Evolutionary conservation across 2,113 vertebrate genomes (phyloP).

Genomic region (Spea multiplicata): DNA sequence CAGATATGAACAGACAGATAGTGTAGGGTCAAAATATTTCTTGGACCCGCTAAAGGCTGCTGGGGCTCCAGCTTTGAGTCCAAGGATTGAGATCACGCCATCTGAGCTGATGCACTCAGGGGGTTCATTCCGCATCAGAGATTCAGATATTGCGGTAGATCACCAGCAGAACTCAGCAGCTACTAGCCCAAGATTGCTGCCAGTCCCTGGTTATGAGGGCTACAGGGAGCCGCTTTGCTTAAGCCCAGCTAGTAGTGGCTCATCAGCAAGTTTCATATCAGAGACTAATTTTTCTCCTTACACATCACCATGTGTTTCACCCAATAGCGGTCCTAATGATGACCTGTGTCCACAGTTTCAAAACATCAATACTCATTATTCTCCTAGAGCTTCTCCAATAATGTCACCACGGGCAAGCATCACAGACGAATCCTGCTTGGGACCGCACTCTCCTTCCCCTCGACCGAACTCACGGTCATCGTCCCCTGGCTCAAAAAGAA

Average conservation of each 20-base stretch:
- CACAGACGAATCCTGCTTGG: constrained; percentile 83
- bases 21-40: constrained; percentile 79
- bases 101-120: constrained; percentile 90
- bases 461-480: constrained; percentile 86
- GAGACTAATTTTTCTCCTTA: constrained; percentile 92
- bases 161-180: constrained; percentile 71
- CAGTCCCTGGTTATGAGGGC: constrained; percentile 88
- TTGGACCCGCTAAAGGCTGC: constrained; percentile 71
- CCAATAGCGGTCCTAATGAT: constrained; percentile 84
- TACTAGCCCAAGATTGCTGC: constrained; percentile 84
- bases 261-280: constrained; percentile 97
- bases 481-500: constrained; percentile 93
- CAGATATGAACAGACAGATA: constrained; percentile 79
- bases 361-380: constrained; percentile 93
- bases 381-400: constrained; percentile 89
- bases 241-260: constrained; percentile 97
- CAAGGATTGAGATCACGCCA: constrained; percentile 95
- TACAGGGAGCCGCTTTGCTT: constrained; percentile 95
- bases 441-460: constrained; percentile 84
- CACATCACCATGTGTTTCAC: constrained; percentile 95
- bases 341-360: constrained; percentile 93
- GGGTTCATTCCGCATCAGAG: constrained; percentile 70
- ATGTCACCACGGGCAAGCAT: constrained; percentile 88
- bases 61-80: constrained; percentile 82
- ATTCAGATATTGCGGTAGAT: constrained; percentile 78